Conservation (phyloP, 1,140 invertebrate genomes). For the Hyles vespertilio region DNA sequence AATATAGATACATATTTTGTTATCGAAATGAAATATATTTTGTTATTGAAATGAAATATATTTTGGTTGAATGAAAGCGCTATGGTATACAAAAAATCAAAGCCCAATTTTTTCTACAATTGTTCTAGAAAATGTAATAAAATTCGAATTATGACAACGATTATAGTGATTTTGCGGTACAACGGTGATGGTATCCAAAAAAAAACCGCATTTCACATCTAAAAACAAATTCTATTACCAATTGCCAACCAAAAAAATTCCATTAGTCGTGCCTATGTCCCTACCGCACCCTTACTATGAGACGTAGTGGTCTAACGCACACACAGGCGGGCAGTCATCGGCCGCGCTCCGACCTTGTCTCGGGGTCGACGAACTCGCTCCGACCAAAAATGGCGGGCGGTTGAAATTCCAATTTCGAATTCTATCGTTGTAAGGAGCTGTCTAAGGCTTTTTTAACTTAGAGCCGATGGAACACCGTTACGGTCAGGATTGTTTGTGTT, state of each 20-base stretch:
- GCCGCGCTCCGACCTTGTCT: constrained; percentile 61
- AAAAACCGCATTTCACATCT: neutral
- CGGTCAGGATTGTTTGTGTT: neutral
- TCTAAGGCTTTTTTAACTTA: constrained; percentile 1
- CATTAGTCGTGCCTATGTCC: neutral
- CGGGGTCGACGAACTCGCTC: constrained; percentile 46
- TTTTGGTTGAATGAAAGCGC: too few relatives aligned
- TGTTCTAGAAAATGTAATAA: too few relatives aligned
- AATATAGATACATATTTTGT: too few relatives aligned
- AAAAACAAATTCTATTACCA: neutral
- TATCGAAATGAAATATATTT: too few relatives aligned
- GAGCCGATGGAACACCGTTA: neutral
- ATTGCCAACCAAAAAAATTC: neutral
- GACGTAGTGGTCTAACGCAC: constrained; percentile 4
- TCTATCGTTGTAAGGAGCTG: too few relatives aligned
- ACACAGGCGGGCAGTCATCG: constrained; percentile 41
- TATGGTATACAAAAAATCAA: too few relatives aligned
- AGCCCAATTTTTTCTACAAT: too few relatives aligned
- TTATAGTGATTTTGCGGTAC: neutral
- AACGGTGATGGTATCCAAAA: neutral
- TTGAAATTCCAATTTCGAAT: neutral
- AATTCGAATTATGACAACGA: too few relatives aligned
- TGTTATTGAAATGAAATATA: too few relatives aligned
- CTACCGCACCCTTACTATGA: neutral
- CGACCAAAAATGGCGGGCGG: constrained; percentile 38